phyloP scores from a whole-genome alignment of 2,888 invertebrate genomes.

The Aphidoletes aphidimyza region DNA sequence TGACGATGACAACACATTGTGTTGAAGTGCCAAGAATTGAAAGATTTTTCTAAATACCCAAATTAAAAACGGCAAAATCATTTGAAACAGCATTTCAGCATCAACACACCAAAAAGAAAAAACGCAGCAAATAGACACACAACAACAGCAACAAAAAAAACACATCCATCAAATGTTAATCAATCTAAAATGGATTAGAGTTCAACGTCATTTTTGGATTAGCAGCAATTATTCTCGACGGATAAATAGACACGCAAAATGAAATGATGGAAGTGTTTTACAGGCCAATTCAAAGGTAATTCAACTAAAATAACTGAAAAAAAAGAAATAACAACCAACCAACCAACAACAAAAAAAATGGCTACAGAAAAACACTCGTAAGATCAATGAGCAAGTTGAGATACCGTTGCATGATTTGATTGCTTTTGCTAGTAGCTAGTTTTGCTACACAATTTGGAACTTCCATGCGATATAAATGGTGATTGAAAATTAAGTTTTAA shows the following conservation, averaged over 20 bases:
- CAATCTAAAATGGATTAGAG: slow-evolving; percentile 12
- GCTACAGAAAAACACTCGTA: background rate
- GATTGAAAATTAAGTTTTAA: slow-evolving; percentile 45
- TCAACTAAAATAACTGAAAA: background rate
- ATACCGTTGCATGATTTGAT: too few relatives aligned
- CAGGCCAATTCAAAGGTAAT: background rate
- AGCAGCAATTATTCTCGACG: slow-evolving; percentile 14
- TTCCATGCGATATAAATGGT: background rate
- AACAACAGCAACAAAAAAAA: background rate
- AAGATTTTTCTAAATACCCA: background rate
- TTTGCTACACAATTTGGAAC: background rate
- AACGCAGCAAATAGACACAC: background rate
- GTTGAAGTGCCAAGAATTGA: background rate
- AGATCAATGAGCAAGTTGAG: background rate
- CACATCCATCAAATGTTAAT: background rate
- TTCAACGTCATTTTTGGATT: slow-evolving; percentile 41
- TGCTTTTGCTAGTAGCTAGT: too few relatives aligned
- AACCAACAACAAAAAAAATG: background rate
- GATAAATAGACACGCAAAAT: background rate
- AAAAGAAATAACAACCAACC: background rate
- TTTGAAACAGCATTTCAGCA: background rate
- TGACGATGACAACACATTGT: background rate
- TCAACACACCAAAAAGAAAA: background rate
- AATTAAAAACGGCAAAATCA: background rate
- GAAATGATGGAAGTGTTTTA: background rate